phyloP scores from a whole-genome alignment of 1,140 invertebrate species.

The Drosophila nebulosa region DNA sequence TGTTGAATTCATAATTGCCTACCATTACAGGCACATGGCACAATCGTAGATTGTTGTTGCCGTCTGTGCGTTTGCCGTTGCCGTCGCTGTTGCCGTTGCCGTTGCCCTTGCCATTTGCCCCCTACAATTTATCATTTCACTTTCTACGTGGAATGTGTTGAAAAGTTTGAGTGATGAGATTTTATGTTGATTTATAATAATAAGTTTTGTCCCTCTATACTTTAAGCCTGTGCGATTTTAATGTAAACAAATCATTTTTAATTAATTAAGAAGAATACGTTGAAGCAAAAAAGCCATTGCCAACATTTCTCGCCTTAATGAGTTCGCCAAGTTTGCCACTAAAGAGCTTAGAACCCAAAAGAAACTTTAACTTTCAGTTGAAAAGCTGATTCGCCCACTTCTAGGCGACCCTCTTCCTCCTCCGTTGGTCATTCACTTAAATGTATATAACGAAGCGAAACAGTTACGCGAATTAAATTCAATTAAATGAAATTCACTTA shows the following conservation, averaged over 20 bases:
- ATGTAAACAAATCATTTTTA: conserved; percentile 37
- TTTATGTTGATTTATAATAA: conserved; percentile 57
- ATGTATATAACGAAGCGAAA: conserved; percentile 56
- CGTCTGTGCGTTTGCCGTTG: conserved; percentile 1
- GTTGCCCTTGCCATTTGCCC: neutral
- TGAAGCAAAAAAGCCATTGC: conserved; percentile 3
- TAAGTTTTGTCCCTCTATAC: neutral
- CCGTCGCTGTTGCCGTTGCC: conserved; percentile 10
- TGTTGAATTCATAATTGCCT: conserved; percentile 59
- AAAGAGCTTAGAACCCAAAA: conserved; percentile 26
- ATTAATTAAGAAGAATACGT: conserved; percentile 35
- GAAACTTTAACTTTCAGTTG: neutral
- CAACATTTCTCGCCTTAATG: conserved; percentile 17
- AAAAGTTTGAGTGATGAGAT: conserved; percentile 47
- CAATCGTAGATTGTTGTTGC: conserved; percentile 37
- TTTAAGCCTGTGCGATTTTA: conserved; percentile 11
- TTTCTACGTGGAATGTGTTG: conserved; percentile 34
- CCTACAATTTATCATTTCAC: conserved; percentile 50
- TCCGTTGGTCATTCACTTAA: conserved; percentile 36
- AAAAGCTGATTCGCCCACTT: conserved; percentile 29
- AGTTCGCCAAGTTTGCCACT: conserved; percentile 12
- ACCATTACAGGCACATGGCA: conserved; percentile 52
- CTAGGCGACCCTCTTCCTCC: neutral
- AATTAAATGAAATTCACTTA: conserved; percentile 61
- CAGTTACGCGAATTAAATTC: conserved; percentile 50